Percentiles rank a stretch among this genome's conserved stretches.
Conservation (phyloP, 2,113 vertebrate genomes). For the sheep (Ovis aries) region ARS-UI_Ramb_v3.0 NC_056054.1:198328501-198329000, state of each 20-base stretch:
- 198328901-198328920: constrained; percentile 23
- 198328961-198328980: constrained; percentile 15
- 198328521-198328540: not conserved
- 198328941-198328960: constrained; percentile 50
- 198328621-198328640: not conserved
- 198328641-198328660: not conserved
- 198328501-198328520: not conserved
- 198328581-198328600: not conserved
- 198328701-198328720: not conserved
- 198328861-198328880: constrained; percentile 32
- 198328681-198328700: not conserved
- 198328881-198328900: constrained; percentile 39
- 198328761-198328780: not conserved
- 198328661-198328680: not conserved
- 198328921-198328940: constrained; percentile 1
- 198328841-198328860: not conserved
- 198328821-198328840: not conserved
- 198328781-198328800: constrained; percentile 10
- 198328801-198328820: not conserved
- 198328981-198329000: constrained; percentile 44
- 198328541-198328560: not conserved
- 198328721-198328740: not conserved
- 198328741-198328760: not conserved
- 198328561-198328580: not conserved
- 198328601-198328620: not conserved